phyloP scores from a whole-genome alignment of 2,888 invertebrate genomes.

The Enoplolaimus lenunculus region DNA sequence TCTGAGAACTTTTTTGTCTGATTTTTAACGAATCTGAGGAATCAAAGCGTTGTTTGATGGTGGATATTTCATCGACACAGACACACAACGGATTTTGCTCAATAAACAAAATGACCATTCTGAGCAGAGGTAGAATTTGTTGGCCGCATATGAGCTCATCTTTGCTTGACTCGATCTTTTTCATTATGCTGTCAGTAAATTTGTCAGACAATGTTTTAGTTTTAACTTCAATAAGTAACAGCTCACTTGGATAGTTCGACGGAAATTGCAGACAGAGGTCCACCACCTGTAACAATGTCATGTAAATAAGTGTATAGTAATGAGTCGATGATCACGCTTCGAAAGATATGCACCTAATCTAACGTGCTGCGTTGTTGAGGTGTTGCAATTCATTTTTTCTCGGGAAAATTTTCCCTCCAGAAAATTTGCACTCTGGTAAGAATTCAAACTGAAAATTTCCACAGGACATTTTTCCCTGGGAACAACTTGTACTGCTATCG shows the following conservation, averaged over 20 bases:
- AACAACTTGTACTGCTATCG: too few species aligned
- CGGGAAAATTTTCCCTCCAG: too few species aligned
- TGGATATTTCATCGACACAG: conserved; percentile 57
- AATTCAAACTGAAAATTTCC: too few species aligned
- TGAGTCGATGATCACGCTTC: too few species aligned
- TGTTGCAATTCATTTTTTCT: too few species aligned
- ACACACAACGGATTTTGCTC: conserved; percentile 57
- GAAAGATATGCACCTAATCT: too few species aligned
- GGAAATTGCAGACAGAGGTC: conserved; percentile 56
- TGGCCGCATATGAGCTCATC: conserved; percentile 48
- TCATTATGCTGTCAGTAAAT: conserved; percentile 51
- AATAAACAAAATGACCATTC: conserved; percentile 54
- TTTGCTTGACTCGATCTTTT: conserved; percentile 52
- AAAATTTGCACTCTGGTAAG: too few species aligned
- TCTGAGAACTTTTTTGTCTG: not conserved
- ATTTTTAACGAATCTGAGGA: conserved; percentile 52
- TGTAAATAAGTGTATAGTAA: too few species aligned
- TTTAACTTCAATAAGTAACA: conserved; percentile 55
- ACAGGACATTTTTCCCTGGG: too few species aligned
- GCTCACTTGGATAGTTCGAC: conserved; percentile 50
- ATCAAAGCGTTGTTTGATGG: conserved; percentile 49
- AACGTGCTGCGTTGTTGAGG: too few species aligned
- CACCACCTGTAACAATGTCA: conserved; percentile 37
- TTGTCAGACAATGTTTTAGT: conserved; percentile 55
- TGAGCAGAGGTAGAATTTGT: conserved; percentile 50